These are phyloP conservation scores for Hoplostethus atlanticus DNA, from an alignment of 2,797 vertebrate genomes.

Conservation along the genomic window DNA sequence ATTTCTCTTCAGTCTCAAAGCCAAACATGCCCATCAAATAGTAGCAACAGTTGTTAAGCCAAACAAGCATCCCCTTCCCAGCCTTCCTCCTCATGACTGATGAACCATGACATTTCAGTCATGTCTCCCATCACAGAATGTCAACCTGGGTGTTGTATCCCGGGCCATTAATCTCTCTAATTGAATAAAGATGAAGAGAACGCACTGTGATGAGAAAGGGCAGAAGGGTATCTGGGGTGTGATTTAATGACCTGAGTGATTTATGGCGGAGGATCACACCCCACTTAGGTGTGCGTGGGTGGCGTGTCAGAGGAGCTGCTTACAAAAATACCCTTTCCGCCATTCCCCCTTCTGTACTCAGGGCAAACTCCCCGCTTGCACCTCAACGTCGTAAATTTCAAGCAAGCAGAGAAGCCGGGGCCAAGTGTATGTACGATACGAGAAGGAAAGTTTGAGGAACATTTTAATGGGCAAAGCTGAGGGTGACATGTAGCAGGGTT, in stretches of 20 bases:
- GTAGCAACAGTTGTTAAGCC: conserved; percentile 43
- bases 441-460: conserved; percentile 42
- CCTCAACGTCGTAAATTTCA: conserved; percentile 61
- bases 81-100: conserved; percentile 35
- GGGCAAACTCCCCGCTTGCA: conserved; percentile 46
- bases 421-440: background rate
- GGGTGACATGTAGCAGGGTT: conserved; percentile 25
- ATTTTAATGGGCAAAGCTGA: conserved; percentile 12
- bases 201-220: conserved; percentile 74
- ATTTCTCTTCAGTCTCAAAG: background rate
- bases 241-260: conserved; percentile 78
- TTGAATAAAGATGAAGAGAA: conserved; percentile 80
- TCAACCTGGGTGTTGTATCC: conserved; percentile 63
- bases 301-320: conserved; percentile 74
- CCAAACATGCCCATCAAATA: background rate
- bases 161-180: conserved; percentile 73
- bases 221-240: conserved; percentile 73
- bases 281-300: conserved; percentile 71
- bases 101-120: conserved; percentile 67
- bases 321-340: conserved; percentile 66
- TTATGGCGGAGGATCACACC: conserved; percentile 69
- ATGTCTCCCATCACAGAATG: conserved; percentile 55
- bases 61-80: conserved; percentile 36
- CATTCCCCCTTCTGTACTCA: conserved; percentile 34
- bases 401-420: conserved; percentile 19